Percentiles rank a stretch among this genome's conserved stretches.
Conservation (phyloP, 2,888 invertebrate species). For the Athetis lepigone region DNA sequence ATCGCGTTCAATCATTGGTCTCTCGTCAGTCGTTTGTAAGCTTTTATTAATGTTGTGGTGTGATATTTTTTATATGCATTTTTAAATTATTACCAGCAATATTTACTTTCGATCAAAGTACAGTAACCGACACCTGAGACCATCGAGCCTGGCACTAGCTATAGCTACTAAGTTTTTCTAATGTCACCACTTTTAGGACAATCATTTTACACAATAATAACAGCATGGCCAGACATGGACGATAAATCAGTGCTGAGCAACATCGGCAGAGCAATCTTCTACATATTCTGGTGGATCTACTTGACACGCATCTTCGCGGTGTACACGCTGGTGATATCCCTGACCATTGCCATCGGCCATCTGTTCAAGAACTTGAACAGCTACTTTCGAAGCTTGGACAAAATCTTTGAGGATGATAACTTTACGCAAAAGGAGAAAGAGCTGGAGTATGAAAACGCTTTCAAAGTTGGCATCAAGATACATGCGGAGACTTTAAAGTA, state of each 20-base stretch:
- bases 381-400: constrained; percentile 61
- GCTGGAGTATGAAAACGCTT: constrained; percentile 64
- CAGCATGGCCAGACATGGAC: constrained; percentile 72
- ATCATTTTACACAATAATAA: constrained; percentile 71
- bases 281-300: constrained; percentile 72
- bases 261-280: constrained; percentile 60
- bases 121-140: too few relatives aligned
- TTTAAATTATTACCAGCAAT: too few relatives aligned
- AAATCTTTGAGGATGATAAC: constrained; percentile 50
- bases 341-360: constrained; percentile 66
- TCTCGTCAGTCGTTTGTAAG: too few relatives aligned
- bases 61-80: too few relatives aligned
- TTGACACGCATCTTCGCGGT: constrained; percentile 59
- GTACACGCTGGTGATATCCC: constrained; percentile 65
- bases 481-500: constrained; percentile 64
- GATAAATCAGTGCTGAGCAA: constrained; percentile 63
- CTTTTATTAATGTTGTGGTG: too few relatives aligned
- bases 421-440: constrained; percentile 67
- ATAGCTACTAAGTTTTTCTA: too few relatives aligned
- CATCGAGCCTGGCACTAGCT: too few relatives aligned
- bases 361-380: constrained; percentile 66
- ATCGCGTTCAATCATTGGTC: too few relatives aligned
- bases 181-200: constrained; percentile 58
- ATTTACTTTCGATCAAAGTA: too few relatives aligned
- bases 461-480: constrained; percentile 74